Conservation (phyloP, 2,797 vertebrate genomes). For the Tokudaia muenninki region DNA sequence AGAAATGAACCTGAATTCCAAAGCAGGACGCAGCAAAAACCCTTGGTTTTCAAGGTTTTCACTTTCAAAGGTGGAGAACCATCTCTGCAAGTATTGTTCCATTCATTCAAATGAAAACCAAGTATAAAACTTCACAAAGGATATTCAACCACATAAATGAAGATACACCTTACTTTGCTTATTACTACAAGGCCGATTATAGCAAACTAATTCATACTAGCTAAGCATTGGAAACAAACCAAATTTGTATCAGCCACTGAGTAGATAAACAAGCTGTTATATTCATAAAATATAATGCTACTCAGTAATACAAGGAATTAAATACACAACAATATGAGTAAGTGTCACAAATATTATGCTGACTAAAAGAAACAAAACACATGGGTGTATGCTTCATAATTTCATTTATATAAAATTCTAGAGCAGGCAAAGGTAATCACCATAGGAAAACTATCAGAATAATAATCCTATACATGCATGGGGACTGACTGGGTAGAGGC, state of each 20-base stretch:
- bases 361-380: conserved; percentile 49
- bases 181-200: conserved; percentile 10
- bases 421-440: conserved; percentile 20
- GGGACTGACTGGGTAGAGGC: neutral
- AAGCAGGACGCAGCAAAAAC: neutral
- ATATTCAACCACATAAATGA: conserved; percentile 58
- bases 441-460: conserved; percentile 13
- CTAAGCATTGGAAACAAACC: conserved; percentile 57
- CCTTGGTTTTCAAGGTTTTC: conserved; percentile 22
- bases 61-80: conserved; percentile 27
- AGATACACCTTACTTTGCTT: conserved; percentile 3
- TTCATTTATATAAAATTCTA: conserved; percentile 57
- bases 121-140: conserved; percentile 51
- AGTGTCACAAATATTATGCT: conserved; percentile 45
- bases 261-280: conserved; percentile 40
- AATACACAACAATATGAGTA: conserved; percentile 15
- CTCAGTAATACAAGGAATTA: conserved; percentile 50
- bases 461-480: neutral
- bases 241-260: conserved; percentile 24
- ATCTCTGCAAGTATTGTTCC: neutral
- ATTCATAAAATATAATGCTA: conserved; percentile 46
- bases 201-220: conserved; percentile 52
- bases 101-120: conserved; percentile 39
- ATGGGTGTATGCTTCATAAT: neutral
- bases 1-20: neutral